phyloP scores from a whole-genome alignment of 2,888 invertebrate species.

The Lasioglossum pauxillum region DNA sequence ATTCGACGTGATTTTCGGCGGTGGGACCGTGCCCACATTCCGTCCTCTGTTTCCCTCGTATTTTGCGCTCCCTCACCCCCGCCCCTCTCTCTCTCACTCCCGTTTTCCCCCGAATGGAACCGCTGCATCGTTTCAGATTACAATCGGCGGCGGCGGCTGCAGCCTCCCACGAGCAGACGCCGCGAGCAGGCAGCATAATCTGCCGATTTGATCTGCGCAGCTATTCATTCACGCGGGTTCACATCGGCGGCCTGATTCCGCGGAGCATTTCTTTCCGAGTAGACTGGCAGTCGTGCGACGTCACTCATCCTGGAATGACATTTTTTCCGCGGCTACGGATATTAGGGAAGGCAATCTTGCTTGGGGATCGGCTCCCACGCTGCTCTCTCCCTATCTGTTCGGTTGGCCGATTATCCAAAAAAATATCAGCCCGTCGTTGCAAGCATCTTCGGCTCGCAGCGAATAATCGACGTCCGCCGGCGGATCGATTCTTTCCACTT shows the following conservation, averaged over 20 bases:
- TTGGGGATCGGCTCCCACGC: not conserved
- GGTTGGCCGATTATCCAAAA: not conserved
- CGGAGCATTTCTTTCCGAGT: slow-evolving; percentile 1
- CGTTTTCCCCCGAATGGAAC: not conserved
- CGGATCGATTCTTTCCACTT: slow-evolving; percentile 24
- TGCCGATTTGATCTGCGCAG: slow-evolving; percentile 41
- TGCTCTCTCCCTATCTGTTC: not conserved
- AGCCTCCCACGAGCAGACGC: slow-evolving; percentile 11
- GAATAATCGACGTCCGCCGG: slow-evolving; percentile 37
- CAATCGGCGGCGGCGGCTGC: slow-evolving; percentile 34
- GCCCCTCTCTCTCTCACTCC: not conserved
- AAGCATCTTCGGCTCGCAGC: slow-evolving; percentile 27
- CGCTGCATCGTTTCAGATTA: slow-evolving; percentile 49
- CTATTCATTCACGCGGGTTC: slow-evolving; percentile 35
- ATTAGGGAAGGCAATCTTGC: not conserved
- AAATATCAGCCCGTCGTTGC: not conserved
- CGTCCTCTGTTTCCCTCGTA: not conserved
- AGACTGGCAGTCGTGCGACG: slow-evolving; percentile 13
- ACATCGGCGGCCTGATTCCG: slow-evolving; percentile 18
- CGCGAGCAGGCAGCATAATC: slow-evolving; percentile 38
- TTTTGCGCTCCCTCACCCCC: not conserved
- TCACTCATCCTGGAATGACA: not conserved
- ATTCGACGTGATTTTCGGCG: slow-evolving; percentile 45
- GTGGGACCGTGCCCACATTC: slow-evolving; percentile 31
- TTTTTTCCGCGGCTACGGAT: not conserved